phyloP scores from a whole-genome alignment of 1,140 invertebrate species.

The Drosophila setifemur region DNA sequence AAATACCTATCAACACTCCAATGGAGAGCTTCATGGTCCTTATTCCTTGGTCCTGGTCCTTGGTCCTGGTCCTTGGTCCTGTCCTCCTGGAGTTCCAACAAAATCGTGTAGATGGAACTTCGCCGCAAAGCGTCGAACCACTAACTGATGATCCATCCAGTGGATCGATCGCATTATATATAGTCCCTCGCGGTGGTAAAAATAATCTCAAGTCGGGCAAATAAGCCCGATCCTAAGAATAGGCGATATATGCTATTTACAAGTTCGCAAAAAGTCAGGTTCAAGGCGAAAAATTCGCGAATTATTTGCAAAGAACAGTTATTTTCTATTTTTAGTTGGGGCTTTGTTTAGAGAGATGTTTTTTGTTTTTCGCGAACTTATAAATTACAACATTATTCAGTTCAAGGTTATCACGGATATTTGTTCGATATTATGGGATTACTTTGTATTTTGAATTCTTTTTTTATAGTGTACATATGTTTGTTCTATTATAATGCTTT shows the following conservation, averaged over 20 bases:
- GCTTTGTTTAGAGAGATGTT: too few species aligned
- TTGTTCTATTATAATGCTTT: too few species aligned
- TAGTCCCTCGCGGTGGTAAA: background rate
- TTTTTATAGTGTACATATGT: too few species aligned
- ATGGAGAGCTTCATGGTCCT: conserved; percentile 1
- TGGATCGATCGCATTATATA: conserved; percentile 1
- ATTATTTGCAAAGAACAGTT: background rate
- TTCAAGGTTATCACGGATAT: background rate
- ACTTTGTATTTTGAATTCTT: too few species aligned
- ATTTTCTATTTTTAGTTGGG: too few species aligned
- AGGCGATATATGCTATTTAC: background rate
- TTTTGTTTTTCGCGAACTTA: background rate
- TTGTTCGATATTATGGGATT: too few species aligned
- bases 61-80: background rate
- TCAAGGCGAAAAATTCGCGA: background rate
- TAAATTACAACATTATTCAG: too few species aligned
- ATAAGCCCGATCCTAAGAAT: background rate
- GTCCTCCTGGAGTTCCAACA: background rate
- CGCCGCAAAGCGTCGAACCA: background rate
- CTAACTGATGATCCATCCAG: conserved; percentile 1
- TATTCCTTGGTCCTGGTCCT: background rate
- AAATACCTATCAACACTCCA: conserved; percentile 4
- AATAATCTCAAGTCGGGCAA: background rate
- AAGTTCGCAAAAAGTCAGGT: background rate
- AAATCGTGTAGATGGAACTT: background rate